Evolutionary conservation across 2,888 invertebrate genomes (phyloP).

Genomic region (Apodemia mormo): DNA sequence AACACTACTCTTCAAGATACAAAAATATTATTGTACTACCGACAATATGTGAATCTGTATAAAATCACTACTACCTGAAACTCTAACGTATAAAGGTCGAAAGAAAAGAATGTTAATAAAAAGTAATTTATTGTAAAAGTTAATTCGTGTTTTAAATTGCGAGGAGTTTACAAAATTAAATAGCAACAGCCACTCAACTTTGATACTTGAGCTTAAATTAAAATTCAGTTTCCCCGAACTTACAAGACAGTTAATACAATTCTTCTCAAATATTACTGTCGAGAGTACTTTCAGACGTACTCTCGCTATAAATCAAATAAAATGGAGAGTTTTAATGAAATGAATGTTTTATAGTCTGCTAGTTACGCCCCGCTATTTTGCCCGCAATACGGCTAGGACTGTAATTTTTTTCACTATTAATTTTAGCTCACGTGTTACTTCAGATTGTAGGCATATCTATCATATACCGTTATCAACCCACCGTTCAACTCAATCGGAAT

Average conservation of each 20-base stretch:
- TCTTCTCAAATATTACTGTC: conserved; percentile 4
- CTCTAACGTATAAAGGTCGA: no score
- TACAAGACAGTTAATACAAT: conserved; percentile 4
- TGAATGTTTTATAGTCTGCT: background rate
- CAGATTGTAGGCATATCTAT: no score
- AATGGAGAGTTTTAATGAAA: background rate
- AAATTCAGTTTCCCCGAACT: conserved; percentile 9
- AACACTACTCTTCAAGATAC: no score
- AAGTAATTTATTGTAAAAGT: conserved; percentile 3
- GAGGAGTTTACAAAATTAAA: conserved; percentile 12
- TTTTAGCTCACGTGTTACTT: no score
- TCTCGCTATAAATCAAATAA: background rate
- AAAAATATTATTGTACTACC: no score
- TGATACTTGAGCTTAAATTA: conserved; percentile 12
- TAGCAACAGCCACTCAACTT: conserved; percentile 4
- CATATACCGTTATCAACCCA: no score
- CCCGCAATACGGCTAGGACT: background rate
- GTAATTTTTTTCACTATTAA: no score
- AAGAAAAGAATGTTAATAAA: background rate
- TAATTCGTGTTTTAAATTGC: background rate
- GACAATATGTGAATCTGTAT: no score
- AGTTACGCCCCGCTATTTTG: background rate
- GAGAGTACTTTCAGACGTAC: background rate
- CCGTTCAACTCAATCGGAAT: no score
- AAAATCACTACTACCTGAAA: no score